A percentile compares a stretch with the other conserved stretches of the same genome.
phyloP scores from a whole-genome alignment of 2,797 vertebrate genomes.

The Anguilla megastoma region DNA sequence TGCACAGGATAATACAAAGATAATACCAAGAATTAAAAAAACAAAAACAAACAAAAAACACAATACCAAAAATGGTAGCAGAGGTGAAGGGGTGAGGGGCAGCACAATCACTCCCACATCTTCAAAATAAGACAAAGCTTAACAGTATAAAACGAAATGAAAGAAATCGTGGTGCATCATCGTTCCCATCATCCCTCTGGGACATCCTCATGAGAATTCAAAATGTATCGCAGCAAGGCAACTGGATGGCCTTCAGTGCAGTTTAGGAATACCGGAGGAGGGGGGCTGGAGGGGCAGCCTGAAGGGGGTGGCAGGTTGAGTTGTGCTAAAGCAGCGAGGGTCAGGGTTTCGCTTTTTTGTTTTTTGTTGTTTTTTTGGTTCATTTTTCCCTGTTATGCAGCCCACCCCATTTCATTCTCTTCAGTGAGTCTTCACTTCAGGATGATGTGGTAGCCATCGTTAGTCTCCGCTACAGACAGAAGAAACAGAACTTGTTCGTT shows the following conservation, averaged over 20 bases:
- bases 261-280: slow-evolving; percentile 49
- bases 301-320: slow-evolving; percentile 47
- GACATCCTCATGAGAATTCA: slow-evolving; percentile 5
- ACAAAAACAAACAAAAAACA: background rate
- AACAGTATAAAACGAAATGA: slow-evolving; percentile 19
- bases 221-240: background rate
- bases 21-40: background rate
- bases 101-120: slow-evolving; percentile 18
- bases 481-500: slow-evolving; percentile 14
- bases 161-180: slow-evolving; percentile 21
- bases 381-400: background rate
- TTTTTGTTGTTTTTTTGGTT: background rate
- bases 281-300: slow-evolving; percentile 48
- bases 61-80: background rate
- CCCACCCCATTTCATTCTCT: slow-evolving; percentile 27
- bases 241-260: slow-evolving; percentile 41
- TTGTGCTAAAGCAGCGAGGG: slow-evolving; percentile 18
- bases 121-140: slow-evolving; percentile 6
- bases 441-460: slow-evolving; percentile 94
- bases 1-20: background rate
- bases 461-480: slow-evolving; percentile 81
- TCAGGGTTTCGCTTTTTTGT: background rate
- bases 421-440: slow-evolving; percentile 77
- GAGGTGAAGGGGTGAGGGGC: background rate
- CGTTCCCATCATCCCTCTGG: slow-evolving; percentile 11